Conservation (phyloP, 2,797 vertebrate species). For the Sebastes ruberrimus region DNA sequence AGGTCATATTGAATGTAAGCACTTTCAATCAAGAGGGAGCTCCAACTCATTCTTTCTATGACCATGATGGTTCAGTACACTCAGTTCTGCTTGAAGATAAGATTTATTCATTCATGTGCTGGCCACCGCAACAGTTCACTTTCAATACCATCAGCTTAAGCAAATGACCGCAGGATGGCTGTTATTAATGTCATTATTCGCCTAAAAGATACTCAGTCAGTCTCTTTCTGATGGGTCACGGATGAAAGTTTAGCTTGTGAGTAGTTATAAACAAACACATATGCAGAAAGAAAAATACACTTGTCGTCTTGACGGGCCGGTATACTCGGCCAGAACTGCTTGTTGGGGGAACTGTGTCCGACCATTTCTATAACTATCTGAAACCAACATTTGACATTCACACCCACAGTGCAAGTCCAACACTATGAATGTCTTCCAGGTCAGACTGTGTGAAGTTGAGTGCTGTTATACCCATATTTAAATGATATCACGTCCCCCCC, state of each 20-base stretch:
- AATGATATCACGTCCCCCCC: neutral
- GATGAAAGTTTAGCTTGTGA: neutral
- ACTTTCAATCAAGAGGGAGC: neutral
- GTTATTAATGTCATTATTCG: neutral
- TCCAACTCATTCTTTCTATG: neutral
- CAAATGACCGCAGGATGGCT: neutral
- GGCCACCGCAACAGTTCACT: neutral
- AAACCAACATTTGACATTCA: neutral
- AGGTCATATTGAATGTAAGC: neutral
- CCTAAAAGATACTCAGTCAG: neutral
- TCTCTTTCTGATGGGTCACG: neutral
- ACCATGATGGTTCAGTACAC: neutral
- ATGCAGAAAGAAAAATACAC: neutral
- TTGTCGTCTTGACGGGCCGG: too few relatives aligned
- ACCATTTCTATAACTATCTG: neutral
- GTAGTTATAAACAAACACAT: neutral
- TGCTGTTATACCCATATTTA: neutral
- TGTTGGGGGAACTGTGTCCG: too few relatives aligned
- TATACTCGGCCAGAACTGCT: too few relatives aligned
- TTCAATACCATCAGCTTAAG: neutral
- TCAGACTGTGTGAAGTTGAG: too few relatives aligned
- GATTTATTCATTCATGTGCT: neutral
- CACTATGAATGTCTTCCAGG: too few relatives aligned
- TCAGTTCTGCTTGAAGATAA: neutral
- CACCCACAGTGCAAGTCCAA: too few relatives aligned